Evolutionary conservation across 2,888 invertebrate genomes (phyloP).

Genomic region (Eupsilia transversa): DNA sequence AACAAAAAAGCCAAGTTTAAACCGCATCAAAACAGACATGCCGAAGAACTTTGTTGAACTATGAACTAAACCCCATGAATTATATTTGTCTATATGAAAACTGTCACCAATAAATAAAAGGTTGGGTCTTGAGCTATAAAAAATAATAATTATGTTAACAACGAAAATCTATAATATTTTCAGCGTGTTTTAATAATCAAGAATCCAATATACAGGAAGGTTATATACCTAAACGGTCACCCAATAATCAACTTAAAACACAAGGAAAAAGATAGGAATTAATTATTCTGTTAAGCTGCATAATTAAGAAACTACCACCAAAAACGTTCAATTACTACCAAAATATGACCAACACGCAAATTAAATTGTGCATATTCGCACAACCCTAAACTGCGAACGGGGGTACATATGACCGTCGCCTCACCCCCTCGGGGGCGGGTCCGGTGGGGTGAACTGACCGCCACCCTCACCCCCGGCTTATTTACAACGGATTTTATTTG

Average conservation of each 20-base stretch:
- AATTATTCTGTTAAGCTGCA: neutral
- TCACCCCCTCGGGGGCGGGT: constrained; percentile 74
- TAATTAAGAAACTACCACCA: neutral
- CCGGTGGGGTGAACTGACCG: constrained; percentile 84
- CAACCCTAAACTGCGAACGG: constrained; percentile 58
- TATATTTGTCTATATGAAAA: neutral
- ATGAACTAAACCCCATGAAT: neutral
- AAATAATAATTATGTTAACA: neutral
- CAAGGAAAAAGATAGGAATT: neutral
- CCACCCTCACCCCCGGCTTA: constrained; percentile 78
- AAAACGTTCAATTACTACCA: constrained; percentile 7
- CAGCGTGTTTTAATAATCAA: neutral
- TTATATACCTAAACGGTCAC: neutral
- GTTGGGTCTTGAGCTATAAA: neutral
- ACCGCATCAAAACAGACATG: neutral
- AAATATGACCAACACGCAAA: constrained; percentile 19
- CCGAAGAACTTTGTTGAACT: neutral
- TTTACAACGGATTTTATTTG: constrained; percentile 85
- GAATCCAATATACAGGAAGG: neutral
- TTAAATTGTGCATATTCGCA: constrained; percentile 37
- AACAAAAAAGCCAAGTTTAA: too few relatives aligned
- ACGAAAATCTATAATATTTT: neutral
- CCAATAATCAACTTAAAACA: neutral
- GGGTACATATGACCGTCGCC: constrained; percentile 64
- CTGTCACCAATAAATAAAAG: neutral